A percentile compares a stretch with the other conserved stretches of the same genome.
phyloP scores from a whole-genome alignment of 2,113 vertebrate species.

The Leptocoma aspasia region DNA sequence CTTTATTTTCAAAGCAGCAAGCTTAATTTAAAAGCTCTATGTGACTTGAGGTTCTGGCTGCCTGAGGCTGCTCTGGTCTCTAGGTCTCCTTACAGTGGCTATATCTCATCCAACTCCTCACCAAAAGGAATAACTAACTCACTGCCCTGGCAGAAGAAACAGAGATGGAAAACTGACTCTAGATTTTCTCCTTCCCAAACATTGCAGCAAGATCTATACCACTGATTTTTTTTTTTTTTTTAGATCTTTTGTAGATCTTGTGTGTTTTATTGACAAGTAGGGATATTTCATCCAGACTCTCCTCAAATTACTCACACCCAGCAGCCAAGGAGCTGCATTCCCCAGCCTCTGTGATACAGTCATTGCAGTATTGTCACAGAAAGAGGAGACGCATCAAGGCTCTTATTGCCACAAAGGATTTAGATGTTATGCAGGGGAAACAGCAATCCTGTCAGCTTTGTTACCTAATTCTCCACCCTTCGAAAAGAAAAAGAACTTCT shows the following conservation, averaged over 20 bases:
- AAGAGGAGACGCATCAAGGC: neutral
- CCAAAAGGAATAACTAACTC: neutral
- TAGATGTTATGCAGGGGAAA: neutral
- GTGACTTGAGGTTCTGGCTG: neutral
- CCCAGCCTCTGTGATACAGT: fast-evolving
- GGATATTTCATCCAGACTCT: neutral
- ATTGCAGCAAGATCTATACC: neutral
- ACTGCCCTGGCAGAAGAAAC: neutral
- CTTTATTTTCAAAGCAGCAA: neutral
- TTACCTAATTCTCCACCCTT: neutral
- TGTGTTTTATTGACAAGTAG: neutral
- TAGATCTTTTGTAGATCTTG: neutral
- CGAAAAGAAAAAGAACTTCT: neutral
- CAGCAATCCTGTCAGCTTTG: neutral
- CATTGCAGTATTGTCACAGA: neutral
- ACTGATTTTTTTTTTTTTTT: neutral
- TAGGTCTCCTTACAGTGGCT: neutral
- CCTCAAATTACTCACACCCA: neutral
- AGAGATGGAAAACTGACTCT: neutral
- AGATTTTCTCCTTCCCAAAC: neutral
- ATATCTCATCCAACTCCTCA: fast-evolving
- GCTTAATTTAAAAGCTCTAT: neutral
- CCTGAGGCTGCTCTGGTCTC: neutral
- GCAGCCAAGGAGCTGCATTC: neutral
- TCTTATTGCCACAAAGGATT: neutral